Base-by-base conservation (phyloP, 2,113 vertebrate genomes). In the Prolemur simus region DNA sequence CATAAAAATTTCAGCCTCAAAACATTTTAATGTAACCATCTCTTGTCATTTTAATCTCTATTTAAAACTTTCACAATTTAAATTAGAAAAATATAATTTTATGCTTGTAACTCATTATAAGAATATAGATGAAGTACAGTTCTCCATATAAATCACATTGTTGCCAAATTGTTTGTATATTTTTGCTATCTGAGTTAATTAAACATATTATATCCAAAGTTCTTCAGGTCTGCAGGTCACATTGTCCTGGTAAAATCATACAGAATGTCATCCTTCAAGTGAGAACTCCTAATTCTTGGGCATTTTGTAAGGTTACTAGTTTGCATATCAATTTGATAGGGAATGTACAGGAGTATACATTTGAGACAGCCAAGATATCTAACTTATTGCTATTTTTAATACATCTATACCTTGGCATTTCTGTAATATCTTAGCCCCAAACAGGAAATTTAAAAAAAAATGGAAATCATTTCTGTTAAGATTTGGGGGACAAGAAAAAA, bases 21-120 rank as follows among this genome's bases (percentile, higher is more conserved):
- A 96, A 94, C 8, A 66, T 95, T 96, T 89, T 93, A 86, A 64
- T 85, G 54, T 86, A 64, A 93, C 94, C 90, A 94, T 81, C 27
- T 60, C 64, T 81, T 52, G 64, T 82, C 92, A 84, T 47, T 64
- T 96, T 87, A 94, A 82, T 25, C 32, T 49, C 20, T 13, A 82
- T 66, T 71, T 63, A 87, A 78, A 87, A 2, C 1, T 14, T 90
- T 84, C 68, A 39, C 9, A 49, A 37, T n/a, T 94, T 94, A 74
- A 83, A 32, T 66, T 78, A 82, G 58, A 60, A 77, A 95, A 88
- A 56, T 60, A 56, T 77, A 42, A 80, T 97, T 98, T 97, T 85
- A 85, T 96, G 64, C 63, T 83, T 84, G 20, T 91, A 73, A 69
- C 83, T 96, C 93, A 74, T 45, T 32, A 23, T 34, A 66, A 60